These are phyloP conservation scores for Arrhamphus sclerolepis DNA, from an alignment of 2,797 vertebrate genomes.

Conservation along the genomic window DNA sequence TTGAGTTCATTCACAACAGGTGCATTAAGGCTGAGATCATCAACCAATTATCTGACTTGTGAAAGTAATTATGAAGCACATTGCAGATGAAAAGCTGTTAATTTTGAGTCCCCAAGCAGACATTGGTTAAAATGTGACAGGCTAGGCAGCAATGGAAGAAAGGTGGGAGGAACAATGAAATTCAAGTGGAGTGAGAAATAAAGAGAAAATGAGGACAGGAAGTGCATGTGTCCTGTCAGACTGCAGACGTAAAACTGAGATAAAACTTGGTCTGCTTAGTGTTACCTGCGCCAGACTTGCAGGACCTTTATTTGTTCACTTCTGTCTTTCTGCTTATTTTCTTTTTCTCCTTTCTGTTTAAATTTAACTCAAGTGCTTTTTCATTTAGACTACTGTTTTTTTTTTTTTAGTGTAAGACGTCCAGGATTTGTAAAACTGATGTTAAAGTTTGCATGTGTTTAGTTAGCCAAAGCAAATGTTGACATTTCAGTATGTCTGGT, in stretches of 20 bases:
- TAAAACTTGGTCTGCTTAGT: constrained; percentile 66
- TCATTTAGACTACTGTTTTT: constrained; percentile 4
- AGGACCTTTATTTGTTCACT: constrained; percentile 30
- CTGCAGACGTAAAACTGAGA: constrained; percentile 18
- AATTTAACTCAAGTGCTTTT: constrained; percentile 39
- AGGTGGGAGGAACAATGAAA: constrained; percentile 23
- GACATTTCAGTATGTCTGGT: no score
- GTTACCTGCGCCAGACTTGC: constrained; percentile 60
- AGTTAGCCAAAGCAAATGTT: no score
- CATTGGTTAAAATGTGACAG: constrained; percentile 42
- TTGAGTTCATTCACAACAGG: no score
- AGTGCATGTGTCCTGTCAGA: constrained; percentile 58
- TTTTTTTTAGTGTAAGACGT: constrained; percentile 11
- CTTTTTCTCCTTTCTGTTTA: constrained; percentile 37
- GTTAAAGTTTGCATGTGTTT: constrained; percentile 18
- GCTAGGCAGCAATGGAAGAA: constrained; percentile 32
- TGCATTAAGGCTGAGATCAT: no score
- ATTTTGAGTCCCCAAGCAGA: constrained; percentile 22
- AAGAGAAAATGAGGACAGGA: constrained; percentile 46
- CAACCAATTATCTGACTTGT: no score
- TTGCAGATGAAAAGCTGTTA: no score
- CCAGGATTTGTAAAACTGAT: constrained; percentile 19
- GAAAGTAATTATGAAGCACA: no score
- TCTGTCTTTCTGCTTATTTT: constrained; percentile 6
- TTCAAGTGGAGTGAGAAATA: constrained; percentile 11